Evolutionary conservation across 2,113 vertebrate species (phyloP), one percentile per base, ranked within the genome.

Genomic region (Cololabis saira): DNA sequence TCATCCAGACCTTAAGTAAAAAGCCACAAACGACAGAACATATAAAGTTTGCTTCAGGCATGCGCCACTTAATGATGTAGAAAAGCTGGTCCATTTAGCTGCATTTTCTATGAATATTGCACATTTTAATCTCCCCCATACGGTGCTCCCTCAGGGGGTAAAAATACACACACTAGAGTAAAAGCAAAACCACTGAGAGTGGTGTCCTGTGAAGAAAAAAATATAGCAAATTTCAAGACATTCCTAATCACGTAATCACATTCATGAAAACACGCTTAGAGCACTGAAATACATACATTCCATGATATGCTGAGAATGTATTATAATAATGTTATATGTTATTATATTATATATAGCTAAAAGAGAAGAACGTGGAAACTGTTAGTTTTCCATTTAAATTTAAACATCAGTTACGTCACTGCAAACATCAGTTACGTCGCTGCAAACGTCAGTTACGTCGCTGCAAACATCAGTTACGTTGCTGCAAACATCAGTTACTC

Each of bases 31-130:
- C 59, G 4, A 52, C 12, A 70, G 13, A 53, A 33, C 45, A 22
- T 2, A 58, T 21, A 49, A 18, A 4, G 41, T 56, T 53, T 62
- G 72, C 75, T 77, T 59, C 40, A 82, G 65, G 60, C 60, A 27
- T 33, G 61, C 43, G 19, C 1, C 41, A 60, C 60, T 60, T 74
- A 71, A 82, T 74, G 71, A 67, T 67, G 60, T 60, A 56, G 9
- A 79, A 77, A 83, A 74, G 58, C 71, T 48, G 51, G 14, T 58
- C 41, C 17, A 72, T 65, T 79, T 19, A 67, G 54, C 40, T 17
- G 59, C 45, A 14, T 37, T 69, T 64, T 69, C 33, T 17, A 67
- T 87, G 68, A 85, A 80, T 87, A 74, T 78, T 76, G 67, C 55
- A 81, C 41, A 73, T 54, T 27, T 69, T 77, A 67, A 77, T 74